Percentiles rank a stretch among this genome's conserved stretches.
phyloP scores from a whole-genome alignment of 2,888 invertebrate genomes.

The Agonum fuliginosum region DNA sequence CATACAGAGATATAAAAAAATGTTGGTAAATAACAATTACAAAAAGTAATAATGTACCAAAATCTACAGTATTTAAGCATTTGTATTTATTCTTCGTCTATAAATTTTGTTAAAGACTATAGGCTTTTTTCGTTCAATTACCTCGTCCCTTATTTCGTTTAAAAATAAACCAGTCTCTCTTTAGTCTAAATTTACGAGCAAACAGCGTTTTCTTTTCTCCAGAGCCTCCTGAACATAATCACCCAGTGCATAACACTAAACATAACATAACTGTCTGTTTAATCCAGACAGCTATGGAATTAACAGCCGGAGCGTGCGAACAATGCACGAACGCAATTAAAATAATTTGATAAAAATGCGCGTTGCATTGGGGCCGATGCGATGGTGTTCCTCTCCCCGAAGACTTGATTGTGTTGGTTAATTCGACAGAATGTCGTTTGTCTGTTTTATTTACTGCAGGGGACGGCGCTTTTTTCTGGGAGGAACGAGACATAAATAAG shows the following conservation, averaged over 20 bases:
- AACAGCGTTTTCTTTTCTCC: constrained; percentile 1
- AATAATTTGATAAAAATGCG: constrained; percentile 52
- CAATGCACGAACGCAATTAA: constrained; percentile 55
- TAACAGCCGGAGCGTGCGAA: constrained; percentile 2
- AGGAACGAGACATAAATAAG: constrained; percentile 36
- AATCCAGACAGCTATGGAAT: constrained; percentile 60
- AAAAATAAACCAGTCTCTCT: constrained; percentile 21
- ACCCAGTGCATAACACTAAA: constrained; percentile 30
- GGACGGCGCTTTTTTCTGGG: constrained; percentile 57
- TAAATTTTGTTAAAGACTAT: too few relatives aligned
- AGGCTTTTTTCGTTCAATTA: constrained; percentile 65
- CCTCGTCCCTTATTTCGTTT: constrained; percentile 58
- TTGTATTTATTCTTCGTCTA: too few relatives aligned
- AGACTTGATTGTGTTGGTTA: constrained; percentile 63
- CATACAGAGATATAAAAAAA: too few relatives aligned
- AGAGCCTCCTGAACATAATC: constrained; percentile 35
- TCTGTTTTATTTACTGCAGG: constrained; percentile 65
- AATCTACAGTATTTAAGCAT: too few relatives aligned
- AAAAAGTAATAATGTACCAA: too few relatives aligned
- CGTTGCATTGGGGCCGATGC: constrained; percentile 21
- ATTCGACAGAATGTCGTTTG: constrained; percentile 67
- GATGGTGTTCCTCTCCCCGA: constrained; percentile 59
- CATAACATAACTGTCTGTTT: constrained; percentile 46
- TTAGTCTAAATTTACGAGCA: constrained; percentile 41
- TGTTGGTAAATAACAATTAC: too few relatives aligned